A percentile compares a stretch with the other conserved stretches of the same genome.
phyloP scores from a whole-genome alignment of 2,113 vertebrate species.

The Excalfactoria chinensis region DNA sequence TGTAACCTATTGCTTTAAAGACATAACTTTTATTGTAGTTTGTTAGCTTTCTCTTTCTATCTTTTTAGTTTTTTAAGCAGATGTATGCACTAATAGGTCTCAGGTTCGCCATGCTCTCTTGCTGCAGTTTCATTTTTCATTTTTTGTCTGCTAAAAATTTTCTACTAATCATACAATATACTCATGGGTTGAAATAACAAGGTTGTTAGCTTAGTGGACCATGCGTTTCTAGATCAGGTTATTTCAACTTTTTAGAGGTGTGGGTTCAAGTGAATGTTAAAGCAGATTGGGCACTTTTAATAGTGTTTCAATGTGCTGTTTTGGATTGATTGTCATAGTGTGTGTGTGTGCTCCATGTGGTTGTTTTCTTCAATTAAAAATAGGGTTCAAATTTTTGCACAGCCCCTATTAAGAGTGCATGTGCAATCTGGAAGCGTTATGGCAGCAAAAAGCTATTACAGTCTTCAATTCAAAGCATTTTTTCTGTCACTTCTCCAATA shows the following conservation, averaged over 20 bases:
- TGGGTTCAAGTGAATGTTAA: not conserved
- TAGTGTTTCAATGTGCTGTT: not conserved
- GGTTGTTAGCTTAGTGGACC: not conserved
- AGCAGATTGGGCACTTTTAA: not conserved
- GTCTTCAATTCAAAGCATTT: not conserved
- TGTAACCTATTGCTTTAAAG: slow-evolving; percentile 78
- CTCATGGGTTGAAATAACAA: slow-evolving; percentile 20
- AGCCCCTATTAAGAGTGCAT: not conserved
- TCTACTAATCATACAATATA: slow-evolving; percentile 72
- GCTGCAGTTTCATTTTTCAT: slow-evolving; percentile 83
- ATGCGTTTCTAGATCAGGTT: not conserved
- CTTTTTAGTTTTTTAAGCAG: slow-evolving; percentile 75
- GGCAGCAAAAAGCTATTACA: not conserved
- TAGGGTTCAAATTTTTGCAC: not conserved
- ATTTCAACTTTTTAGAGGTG: not conserved
- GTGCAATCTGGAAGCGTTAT: not conserved
- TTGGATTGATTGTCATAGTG: not conserved
- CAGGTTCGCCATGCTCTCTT: slow-evolving; percentile 82
- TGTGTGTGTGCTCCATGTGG: not conserved
- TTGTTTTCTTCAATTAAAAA: not conserved
- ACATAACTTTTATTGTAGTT: slow-evolving; percentile 82
- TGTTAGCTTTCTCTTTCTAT: slow-evolving; percentile 81
- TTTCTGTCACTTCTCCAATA: not conserved
- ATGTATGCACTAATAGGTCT: slow-evolving; percentile 82
- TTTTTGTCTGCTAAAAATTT: slow-evolving; percentile 81